Evolutionary conservation across 2,113 vertebrate species (phyloP), one percentile per base, ranked within the genome.

Genomic region (Vulpes lagopus): DNA sequence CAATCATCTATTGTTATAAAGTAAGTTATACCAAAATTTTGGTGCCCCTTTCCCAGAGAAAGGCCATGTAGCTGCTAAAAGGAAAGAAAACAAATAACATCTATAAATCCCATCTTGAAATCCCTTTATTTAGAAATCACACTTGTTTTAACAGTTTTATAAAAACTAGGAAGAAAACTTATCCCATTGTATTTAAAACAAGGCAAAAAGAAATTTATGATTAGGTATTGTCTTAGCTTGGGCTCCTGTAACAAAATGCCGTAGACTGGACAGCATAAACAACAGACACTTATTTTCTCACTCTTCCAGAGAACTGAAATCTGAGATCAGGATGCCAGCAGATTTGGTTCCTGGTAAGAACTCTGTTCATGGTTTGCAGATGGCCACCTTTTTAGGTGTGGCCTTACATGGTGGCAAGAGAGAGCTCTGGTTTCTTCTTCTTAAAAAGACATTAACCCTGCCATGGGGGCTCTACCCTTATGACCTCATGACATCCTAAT

Each of bases 121-220:
- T 30, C 9, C 2, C 8, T 90, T 87, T 55, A 30, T 82, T 86
- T 86, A 94, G 67, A 96, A 92, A 79, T 65, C 12, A 74, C 38
- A 11, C 25, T 85, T 73, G 10, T 69, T 96, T 60, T 25, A 76
- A 73, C 43, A 69, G 5, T 59, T 91, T 91, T 91, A 59, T 80
- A 10, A 67, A 94, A 95, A 53, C 30, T 81, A 74, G n/a, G 14
- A 85, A 91, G 60, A 95, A 95, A 95, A 74, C 7, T 2, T 92
- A 94, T n/a, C 64, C 73, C 8, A 94, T 93, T 91, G 19, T 82
- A 51, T 81, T 86, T 15, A 74, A 94, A 86, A 87, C 5, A 87
- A 95, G 8, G 25, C 25, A 89, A 89, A 93, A 89, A 79, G 23
- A 89, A 25, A 78, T 85, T 86, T 62, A 12, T 86, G 6, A 20